A percentile compares a stretch with the other conserved stretches of the same genome.
Conservation (phyloP, 2,113 vertebrate genomes). For the Lutjanus erythropterus region DNA sequence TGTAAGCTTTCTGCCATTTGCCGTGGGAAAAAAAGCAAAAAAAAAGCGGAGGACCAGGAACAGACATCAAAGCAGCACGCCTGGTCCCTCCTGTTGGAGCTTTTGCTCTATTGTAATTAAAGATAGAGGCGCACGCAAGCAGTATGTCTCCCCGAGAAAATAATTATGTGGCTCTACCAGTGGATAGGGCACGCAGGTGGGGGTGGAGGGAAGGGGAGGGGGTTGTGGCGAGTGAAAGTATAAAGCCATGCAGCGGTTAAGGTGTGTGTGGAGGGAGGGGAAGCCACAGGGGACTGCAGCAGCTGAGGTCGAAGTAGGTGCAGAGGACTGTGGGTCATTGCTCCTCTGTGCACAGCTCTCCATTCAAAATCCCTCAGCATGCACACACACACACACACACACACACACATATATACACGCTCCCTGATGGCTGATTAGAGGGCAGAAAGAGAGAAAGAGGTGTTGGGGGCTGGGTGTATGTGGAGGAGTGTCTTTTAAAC, state of each 20-base stretch:
- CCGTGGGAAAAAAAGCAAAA: background rate
- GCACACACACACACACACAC: background rate
- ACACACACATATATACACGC: constrained; percentile 9
- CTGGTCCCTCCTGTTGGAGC: constrained; percentile 49
- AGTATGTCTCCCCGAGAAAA: constrained; percentile 72
- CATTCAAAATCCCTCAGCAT: constrained; percentile 31
- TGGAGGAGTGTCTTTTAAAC: constrained; percentile 11
- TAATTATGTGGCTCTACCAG: constrained; percentile 71
- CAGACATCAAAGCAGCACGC: constrained; percentile 64
- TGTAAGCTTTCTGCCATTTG: constrained; percentile 39
- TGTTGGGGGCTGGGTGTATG: constrained; percentile 4
- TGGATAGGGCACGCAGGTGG: constrained; percentile 59
- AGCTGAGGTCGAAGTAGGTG: constrained; percentile 36
- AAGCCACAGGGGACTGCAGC: constrained; percentile 39
- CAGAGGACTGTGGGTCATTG: constrained; percentile 60
- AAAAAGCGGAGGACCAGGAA: constrained; percentile 31
- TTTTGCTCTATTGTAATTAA: constrained; percentile 80
- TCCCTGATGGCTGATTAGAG: constrained; percentile 67
- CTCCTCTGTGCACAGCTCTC: constrained; percentile 39
- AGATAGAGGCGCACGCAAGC: constrained; percentile 66
- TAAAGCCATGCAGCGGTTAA: constrained; percentile 14
- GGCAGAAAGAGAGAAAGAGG: constrained; percentile 24
- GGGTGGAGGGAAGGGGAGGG: constrained; percentile 1
- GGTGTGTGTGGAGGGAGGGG: constrained; percentile 40
- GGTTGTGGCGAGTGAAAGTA: background rate